Conservation (phyloP, 2,113 vertebrate genomes). For the Gavia stellata region DNA sequence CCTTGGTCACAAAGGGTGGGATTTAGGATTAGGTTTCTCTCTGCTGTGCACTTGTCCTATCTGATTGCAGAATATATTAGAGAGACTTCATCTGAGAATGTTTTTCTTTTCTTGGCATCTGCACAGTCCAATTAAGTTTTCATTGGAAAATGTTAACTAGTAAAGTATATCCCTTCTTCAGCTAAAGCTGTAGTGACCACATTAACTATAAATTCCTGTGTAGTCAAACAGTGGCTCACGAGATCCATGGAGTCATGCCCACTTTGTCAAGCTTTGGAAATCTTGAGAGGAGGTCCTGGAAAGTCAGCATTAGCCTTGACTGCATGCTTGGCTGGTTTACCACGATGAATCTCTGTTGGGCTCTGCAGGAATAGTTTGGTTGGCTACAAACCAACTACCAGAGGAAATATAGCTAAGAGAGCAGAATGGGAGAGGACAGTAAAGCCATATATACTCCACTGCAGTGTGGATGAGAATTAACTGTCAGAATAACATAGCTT, state of each 20-base stretch:
- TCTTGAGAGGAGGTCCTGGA: background rate
- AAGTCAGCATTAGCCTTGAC: background rate
- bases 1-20: background rate
- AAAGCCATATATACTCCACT: background rate
- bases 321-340: background rate
- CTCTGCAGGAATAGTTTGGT: constrained; percentile 3
- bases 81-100: background rate
- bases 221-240: background rate
- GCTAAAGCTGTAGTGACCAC: background rate
- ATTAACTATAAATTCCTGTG: background rate
- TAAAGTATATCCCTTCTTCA: background rate
- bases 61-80: background rate
- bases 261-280: background rate
- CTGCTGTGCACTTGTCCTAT: background rate
- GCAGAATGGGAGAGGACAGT: background rate
- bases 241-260: background rate
- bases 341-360: background rate
- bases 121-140: background rate
- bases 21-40: background rate
- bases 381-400: background rate
- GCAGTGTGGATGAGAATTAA: background rate
- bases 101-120: background rate
- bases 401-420: background rate
- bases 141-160: background rate
- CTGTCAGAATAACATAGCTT: background rate